Conservation (phyloP, 2,113 vertebrate species). For the Phocoena sinus region DNA sequence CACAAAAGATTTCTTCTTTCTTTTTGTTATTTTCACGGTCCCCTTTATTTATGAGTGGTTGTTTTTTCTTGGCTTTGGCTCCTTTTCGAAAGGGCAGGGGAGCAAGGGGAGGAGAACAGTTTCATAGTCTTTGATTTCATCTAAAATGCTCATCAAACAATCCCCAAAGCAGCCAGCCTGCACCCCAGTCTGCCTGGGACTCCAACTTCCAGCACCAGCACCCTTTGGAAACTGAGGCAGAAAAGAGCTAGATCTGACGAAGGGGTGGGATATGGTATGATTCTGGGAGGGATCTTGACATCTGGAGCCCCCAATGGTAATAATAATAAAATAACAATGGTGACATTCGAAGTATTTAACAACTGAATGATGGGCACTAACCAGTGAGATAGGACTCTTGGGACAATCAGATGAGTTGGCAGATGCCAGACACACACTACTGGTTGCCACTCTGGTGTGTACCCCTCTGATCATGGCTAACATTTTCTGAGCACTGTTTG, state of each 20-base stretch:
- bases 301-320: neutral
- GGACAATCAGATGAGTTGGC: neutral
- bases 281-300: neutral
- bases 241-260: neutral
- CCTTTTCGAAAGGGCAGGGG: conserved; percentile 2
- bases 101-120: neutral
- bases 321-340: neutral
- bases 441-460: neutral
- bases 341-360: neutral
- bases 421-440: neutral
- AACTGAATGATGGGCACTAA: neutral
- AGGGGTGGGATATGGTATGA: neutral
- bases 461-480: neutral
- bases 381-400: neutral
- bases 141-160: neutral
- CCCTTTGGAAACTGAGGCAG: neutral
- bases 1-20: neutral
- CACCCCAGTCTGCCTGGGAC: neutral
- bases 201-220: neutral
- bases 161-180: neutral
- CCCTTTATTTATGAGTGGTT: conserved; percentile 22
- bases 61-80: neutral
- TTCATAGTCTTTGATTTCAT: neutral
- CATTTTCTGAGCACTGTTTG: neutral
- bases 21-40: neutral